Percentiles rank a stretch among this genome's conserved stretches.
phyloP scores from a whole-genome alignment of 2,888 invertebrate species.

The Theodoxus fluviatilis region DNA sequence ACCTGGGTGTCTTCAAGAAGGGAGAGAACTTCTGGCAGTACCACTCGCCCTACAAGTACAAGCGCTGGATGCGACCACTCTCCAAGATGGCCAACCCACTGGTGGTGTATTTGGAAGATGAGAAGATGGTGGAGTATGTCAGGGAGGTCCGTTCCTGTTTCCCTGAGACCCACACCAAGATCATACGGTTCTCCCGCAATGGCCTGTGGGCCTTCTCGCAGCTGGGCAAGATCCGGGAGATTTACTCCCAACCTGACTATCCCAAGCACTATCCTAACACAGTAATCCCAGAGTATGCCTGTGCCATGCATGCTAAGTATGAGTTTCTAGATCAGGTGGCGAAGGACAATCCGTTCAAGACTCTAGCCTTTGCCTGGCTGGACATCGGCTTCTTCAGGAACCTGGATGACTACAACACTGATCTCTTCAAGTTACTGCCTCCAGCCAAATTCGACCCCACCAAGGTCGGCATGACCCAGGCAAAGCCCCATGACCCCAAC shows the following conservation, averaged over 20 bases:
- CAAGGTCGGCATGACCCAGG: slow-evolving; percentile 35
- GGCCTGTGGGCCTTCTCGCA: slow-evolving; percentile 36
- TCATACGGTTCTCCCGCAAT: slow-evolving; percentile 32
- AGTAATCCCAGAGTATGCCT: slow-evolving; percentile 34
- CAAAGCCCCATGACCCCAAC: slow-evolving; percentile 34
- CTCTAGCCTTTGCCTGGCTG: slow-evolving; percentile 38
- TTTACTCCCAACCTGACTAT: slow-evolving; percentile 34
- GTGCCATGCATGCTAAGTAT: slow-evolving; percentile 39
- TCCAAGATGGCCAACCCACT: slow-evolving; percentile 34
- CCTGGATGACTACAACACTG: slow-evolving; percentile 28
- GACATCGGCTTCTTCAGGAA: slow-evolving; percentile 36
- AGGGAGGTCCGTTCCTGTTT: slow-evolving; percentile 33
- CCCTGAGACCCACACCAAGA: slow-evolving; percentile 31
- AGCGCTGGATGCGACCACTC: slow-evolving; percentile 34
- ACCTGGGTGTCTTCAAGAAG: slow-evolving; percentile 36
- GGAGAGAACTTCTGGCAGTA: slow-evolving; percentile 31
- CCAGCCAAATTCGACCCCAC: slow-evolving; percentile 36
- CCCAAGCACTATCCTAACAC: slow-evolving; percentile 38
- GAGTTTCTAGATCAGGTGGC: slow-evolving; percentile 32
- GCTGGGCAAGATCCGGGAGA: slow-evolving; percentile 27
- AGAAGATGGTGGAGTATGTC: slow-evolving; percentile 32
- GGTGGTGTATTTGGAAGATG: slow-evolving; percentile 37
- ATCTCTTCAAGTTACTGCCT: slow-evolving; percentile 34
- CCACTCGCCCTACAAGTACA: slow-evolving; percentile 33
- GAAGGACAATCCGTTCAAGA: slow-evolving; percentile 31